Percentiles rank a stretch among this genome's conserved stretches.
Evolutionary conservation across 1,140 invertebrate genomes (phyloP).

Genomic region (Ephestia elutella): DNA sequence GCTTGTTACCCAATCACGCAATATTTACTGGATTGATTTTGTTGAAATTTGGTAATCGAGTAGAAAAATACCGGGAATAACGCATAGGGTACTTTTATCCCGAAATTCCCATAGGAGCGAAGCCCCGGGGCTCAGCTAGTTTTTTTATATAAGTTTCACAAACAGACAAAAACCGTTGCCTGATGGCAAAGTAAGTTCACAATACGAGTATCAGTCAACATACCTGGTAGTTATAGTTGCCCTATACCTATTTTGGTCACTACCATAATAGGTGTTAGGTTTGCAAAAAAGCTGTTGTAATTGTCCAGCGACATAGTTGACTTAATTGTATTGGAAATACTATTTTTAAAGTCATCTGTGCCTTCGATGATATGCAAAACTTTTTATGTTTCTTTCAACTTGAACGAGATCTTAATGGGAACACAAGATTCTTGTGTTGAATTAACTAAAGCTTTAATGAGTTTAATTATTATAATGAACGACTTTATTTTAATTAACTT

Average conservation of each 20-base stretch:
- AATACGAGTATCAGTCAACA: neutral
- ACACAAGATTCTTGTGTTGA: neutral
- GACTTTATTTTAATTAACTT: neutral
- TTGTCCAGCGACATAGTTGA: neutral
- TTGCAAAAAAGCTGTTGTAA: slow-evolving; percentile 3
- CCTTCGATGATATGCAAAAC: neutral
- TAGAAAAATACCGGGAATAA: too few relatives aligned
- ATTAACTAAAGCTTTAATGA: neutral
- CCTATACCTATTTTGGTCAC: slow-evolving; percentile 3
- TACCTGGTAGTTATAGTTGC: neutral
- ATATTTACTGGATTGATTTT: too few relatives aligned
- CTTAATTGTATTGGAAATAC: slow-evolving; percentile 3
- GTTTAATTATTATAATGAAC: neutral
- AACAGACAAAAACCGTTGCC: neutral
- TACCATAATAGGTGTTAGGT: neutral
- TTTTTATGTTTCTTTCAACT: neutral
- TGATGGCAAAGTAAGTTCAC: neutral
- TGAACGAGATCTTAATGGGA: neutral
- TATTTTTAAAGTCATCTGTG: neutral
- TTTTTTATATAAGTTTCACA: neutral
- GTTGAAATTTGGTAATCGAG: too few relatives aligned
- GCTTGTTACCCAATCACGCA: too few relatives aligned
- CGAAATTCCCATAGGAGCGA: too few relatives aligned
- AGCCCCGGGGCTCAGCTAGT: too few relatives aligned
- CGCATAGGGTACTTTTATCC: too few relatives aligned